Base-by-base conservation (phyloP, 2,797 vertebrate species). In the Dendrocincla fuliginosa region DNA sequence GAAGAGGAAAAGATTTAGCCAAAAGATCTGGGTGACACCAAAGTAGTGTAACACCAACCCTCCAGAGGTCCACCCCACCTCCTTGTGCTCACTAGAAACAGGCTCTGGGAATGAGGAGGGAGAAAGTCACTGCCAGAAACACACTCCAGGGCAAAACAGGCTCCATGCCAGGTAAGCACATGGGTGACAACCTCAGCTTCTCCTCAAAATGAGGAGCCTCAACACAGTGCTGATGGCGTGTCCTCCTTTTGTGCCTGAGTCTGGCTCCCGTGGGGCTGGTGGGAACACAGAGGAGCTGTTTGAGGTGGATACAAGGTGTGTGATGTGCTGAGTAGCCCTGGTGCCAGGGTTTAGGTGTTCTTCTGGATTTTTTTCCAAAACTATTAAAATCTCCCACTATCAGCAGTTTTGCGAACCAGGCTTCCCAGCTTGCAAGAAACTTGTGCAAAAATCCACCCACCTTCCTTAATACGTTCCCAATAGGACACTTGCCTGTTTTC, bases 151-250 rank as follows among this genome's bases (percentile, higher is more conserved):
- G 37, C 13, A 16, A 57, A 79, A 35, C 3, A 33, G 27, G 25
- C 11, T 79, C 46, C 1, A 5, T 55, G n/a, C 17, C 4, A 3
- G 6, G 8, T 15, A 39, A 68, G 27, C 13, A 47, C 0, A 0
- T 24, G 33, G 15, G 17, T 19, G 19, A 24, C 16, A 39, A 39
- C 19, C 35, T 59, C 46, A 65, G 35, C 25, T 59, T 53, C 32
- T 88, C 33, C 33, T 69, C 50, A 63, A 37, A 71, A 53, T 9
- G 24, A 64, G 23, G 18, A 68, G 6, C 10, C 42, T 52, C 32
- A 57, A 8, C 0, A 0, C 35, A 59, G 33, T 2, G 1, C 25
- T 35, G 60, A 12, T 7, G 61, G 14, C 3, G 2, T 7, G 10
- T 68, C 28, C 22, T 77, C 39, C 32, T 64, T 32, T 49, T 44